Evolutionary conservation across 2,888 invertebrate genomes (phyloP), one percentile per base, ranked within the genome.

Genomic region (Alloscopus bannaensis): DNA sequence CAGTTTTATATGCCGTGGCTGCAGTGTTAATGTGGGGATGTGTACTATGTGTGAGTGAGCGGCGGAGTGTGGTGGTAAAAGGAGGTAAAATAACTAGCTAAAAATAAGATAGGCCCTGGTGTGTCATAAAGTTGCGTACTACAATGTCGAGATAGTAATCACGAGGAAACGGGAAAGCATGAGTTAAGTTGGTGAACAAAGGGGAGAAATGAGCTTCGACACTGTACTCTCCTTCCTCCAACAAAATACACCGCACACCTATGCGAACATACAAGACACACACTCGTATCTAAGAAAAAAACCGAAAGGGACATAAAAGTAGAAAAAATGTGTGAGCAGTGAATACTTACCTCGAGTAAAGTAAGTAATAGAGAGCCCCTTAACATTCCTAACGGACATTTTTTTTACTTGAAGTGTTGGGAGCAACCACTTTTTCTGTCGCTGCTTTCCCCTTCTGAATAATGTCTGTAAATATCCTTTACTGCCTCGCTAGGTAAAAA

Each of bases 201-300:
- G 29, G 65, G 20, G 45, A 65, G 57, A 73, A 73, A 72, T 72
- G 57, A 73, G 65, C 65, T 42, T 65, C 2, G 42, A 29, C 18
- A 64, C n/a, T 26, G 26, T 52, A 29, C 16, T 28, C 57, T 29
- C 70, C 24, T 24, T 22, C 26, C 16, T n/a, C 28, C 26, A 11
- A 20, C 31, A 52, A 26, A 31, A 2, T n/a, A 42, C 18, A 6
- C 28, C 13, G 42, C 24, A 26, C 24, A 4, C 22, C 20, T 3
- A 62, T 24, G 22, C 20, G 42, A 2, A 29, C 31, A 29, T 3
- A n/a, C n/a, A 11, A 22, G 18, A 24, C n/a, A n/a, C n/a, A n/a
- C n/a, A n/a, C n/a, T n/a, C n/a, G n/a, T n/a, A n/a, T n/a, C n/a
- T n/a, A n/a, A n/a, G n/a, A 28, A n/a, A 22, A 40, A 42, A 42